Conservation (phyloP, 2,888 invertebrate genomes). For the Atrina japonica region DNA sequence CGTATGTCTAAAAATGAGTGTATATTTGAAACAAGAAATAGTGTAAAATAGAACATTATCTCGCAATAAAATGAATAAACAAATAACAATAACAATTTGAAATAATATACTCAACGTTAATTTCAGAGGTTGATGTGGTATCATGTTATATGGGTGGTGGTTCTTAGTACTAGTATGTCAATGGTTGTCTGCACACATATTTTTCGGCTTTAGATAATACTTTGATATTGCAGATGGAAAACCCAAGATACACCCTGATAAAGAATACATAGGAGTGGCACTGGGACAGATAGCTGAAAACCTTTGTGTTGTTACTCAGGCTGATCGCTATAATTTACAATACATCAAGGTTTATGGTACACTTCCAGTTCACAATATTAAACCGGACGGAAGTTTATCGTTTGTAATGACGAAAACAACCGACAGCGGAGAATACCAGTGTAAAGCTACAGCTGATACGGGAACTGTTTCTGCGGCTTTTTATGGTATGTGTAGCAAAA, state of each 20-base stretch:
- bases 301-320: constrained; percentile 18
- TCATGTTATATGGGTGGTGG: no score
- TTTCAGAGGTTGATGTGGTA: no score
- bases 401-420: constrained; percentile 9
- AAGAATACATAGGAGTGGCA: constrained; percentile 18
- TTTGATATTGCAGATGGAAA: constrained; percentile 17
- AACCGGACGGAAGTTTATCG: constrained; percentile 16
- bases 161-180: no score
- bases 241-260: constrained; percentile 21
- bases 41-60: no score
- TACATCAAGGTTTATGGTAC: constrained; percentile 24
- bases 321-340: constrained; percentile 21
- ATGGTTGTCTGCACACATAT: no score
- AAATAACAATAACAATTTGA: no score
- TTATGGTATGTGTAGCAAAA: constrained; percentile 31
- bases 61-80: no score
- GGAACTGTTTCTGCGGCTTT: constrained; percentile 22
- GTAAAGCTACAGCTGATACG: constrained; percentile 22
- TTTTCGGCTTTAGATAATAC: no score
- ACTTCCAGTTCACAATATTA: constrained; percentile 20
- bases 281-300: constrained; percentile 16
- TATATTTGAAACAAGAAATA: no score
- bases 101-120: no score
- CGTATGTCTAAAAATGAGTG: no score
- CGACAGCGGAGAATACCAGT: constrained; percentile 30